Conservation (phyloP, 2,113 vertebrate species). For the Crotalus horridus region DNA sequence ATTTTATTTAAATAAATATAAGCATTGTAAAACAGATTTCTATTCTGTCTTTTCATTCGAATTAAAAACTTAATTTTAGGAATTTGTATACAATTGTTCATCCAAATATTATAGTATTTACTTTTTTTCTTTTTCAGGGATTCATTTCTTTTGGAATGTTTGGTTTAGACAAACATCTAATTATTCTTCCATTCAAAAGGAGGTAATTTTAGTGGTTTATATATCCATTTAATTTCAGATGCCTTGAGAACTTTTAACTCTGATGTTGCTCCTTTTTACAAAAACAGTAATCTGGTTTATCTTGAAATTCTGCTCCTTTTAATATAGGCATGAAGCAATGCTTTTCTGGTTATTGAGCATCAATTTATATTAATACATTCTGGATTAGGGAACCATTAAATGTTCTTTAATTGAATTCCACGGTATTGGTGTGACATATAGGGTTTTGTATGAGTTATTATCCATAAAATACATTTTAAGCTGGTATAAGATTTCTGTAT, state of each 20-base stretch:
- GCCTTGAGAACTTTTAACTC: background rate
- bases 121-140: conserved; percentile 72
- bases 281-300: background rate
- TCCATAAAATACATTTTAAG: background rate
- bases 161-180: conserved; percentile 93
- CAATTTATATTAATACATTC: background rate
- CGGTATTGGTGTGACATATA: background rate
- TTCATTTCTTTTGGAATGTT: conserved; percentile 94
- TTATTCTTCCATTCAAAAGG: conserved; percentile 92
- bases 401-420: background rate
- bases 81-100: conserved; percentile 24
- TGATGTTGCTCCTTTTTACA: background rate
- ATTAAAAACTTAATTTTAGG: conserved; percentile 18
- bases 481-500: background rate
- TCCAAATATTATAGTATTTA: conserved; percentile 2
- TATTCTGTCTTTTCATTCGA: background rate
- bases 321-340: background rate
- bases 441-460: background rate
- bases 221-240: background rate
- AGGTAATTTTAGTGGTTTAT: conserved; percentile 73
- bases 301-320: background rate
- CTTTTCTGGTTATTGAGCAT: background rate
- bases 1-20: background rate
- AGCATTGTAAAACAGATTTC: background rate
- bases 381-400: background rate